Base-by-base conservation (phyloP, 2,113 vertebrate species). In the Bufo bufo region DNA sequence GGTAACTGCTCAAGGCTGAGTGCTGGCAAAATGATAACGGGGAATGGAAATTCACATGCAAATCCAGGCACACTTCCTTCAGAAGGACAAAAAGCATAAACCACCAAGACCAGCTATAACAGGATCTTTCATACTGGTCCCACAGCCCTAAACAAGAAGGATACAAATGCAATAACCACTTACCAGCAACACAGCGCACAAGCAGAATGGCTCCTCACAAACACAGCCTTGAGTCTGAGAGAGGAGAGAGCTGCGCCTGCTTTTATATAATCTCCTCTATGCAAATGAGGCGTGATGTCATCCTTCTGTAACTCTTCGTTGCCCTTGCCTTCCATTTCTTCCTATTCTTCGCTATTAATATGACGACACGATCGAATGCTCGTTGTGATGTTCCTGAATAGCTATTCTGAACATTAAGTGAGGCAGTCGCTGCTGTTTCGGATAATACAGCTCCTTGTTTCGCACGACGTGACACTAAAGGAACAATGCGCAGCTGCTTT, bases 241-340 rank as follows among this genome's bases (percentile, higher is more conserved):
- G 90, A 77, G 91, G 90, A 89, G 61, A 88, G 78, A 7, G 61
- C 33, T 33, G 69, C 83, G 89, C 83, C 91, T 88, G 90, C 92
- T 89, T 90, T 91, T 94, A 93, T 93, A 94, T 92, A 85, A 47
- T 89, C 91, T 69, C 74, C 90, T 84, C 81, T 90, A 93, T 94
- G 92, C 91, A 93, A 93, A 94, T 92, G 10, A 89, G 82, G 12
- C 9, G 75, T 94, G 93, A 93, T 89, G 92, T 93, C 92, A 92
- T 59, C 20, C 43, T 13, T 11, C 69, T 56, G 88, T 91, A 91
- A 90, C 90, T 52, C 77, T 89, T 93, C 88, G 86, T 89, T 65
- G 12, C 87, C 78, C 43, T 58, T 61, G 78, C 78, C 77, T 54
- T n/a, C 52, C 77, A 2, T 16, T 81, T 33, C 58, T 59, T 52